Evolutionary conservation across 2,888 invertebrate species (phyloP), one percentile per base, ranked within the genome.

Genomic region (Ditula angustiorana): DNA sequence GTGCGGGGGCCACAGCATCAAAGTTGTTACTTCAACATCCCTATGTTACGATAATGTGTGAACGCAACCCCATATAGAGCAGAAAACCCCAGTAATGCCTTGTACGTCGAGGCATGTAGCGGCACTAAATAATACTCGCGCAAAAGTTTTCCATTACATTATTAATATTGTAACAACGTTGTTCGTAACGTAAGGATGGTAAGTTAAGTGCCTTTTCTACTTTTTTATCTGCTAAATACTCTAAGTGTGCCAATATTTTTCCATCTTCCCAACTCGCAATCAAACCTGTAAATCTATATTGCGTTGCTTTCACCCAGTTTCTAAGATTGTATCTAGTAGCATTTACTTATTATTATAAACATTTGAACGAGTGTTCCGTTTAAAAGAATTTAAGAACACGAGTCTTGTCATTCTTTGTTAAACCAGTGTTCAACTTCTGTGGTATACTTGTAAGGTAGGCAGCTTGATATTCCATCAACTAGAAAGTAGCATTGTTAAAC

Each of bases 241-340:
- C 87, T 84, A 80, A 80, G 80, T 77, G 89, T 89, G 89, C 87
- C 88, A 89, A 88, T 82, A 73, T 75, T 77, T 76, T 71, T 68
- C 23, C 67, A 71, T 72, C 71, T 69, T 62, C 78, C 74, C 71
- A 73, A 75, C 73, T 76, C 72, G 72, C 69, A 74, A 75, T 79
- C 76, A 76, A 75, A 70, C 35, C 72, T 73, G 64, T 56, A 69
- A 26, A 49, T 37, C 19, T 52, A 23, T 10, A 23, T 23, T 44
- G 19, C 28, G 44, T 46, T 33, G 57, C 56, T 19, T 44, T 50
- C 50, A 24, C 50, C 2, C 30, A 19, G 28, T 37, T 49, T 19
- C 11, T 47, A 21, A n/a, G 19, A 21, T 57, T 21, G 30, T 24
- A 44, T 35, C n/a, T n/a, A n/a, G 33, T 19, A 50, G 21, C 21